Base-by-base conservation (phyloP, 2,113 vertebrate species). In the Neotragus moschatus region DNA sequence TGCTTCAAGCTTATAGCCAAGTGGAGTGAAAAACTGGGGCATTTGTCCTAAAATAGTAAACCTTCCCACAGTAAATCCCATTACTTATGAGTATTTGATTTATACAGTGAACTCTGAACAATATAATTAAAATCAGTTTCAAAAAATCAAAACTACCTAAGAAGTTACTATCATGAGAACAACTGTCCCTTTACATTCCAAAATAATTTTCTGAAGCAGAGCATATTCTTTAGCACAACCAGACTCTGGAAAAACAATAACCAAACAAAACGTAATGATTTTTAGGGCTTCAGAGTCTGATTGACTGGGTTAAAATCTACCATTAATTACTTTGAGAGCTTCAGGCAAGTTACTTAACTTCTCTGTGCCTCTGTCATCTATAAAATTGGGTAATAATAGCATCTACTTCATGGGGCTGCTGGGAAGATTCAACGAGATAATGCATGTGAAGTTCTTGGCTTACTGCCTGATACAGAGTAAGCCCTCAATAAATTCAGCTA, bases 201-300 rank as follows among this genome's bases (percentile, higher is more conserved):
- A 97, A 89, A 73, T 96, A 92, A 88, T 88, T 88, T 94, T 81
- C 8, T 79, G 86, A 97, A 96, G 55, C 14, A 91, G 53, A 94
- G 81, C 15, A 61, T 39, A 8, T 61, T 90, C 5, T 84, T 97
- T 14, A 95, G 56, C 49, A 96, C 6, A 91, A 25, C 3, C 26
- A 84, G 30, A 28, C 36, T 77, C 2, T 95, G 5, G 55, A 81
- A 96, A 97, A 92, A 43, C 17, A 92, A 88, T 30, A 90, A 56
- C 30, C 36, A 66, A 97, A 88, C 49, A 75, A 91, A 95, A 56
- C 2, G 6, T 88, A 79, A 47, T 91, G 49, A 51, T 5, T 89
- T 23, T 17, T 79, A 51, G 45, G 15, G 26, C 45, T 95, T 28
- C 66, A 39, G 58, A 90, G 3, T 75, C 66, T 97, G 30, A 61